Evolutionary conservation across 2,888 invertebrate species (phyloP).

Genomic region (Drosophila limbata): DNA sequence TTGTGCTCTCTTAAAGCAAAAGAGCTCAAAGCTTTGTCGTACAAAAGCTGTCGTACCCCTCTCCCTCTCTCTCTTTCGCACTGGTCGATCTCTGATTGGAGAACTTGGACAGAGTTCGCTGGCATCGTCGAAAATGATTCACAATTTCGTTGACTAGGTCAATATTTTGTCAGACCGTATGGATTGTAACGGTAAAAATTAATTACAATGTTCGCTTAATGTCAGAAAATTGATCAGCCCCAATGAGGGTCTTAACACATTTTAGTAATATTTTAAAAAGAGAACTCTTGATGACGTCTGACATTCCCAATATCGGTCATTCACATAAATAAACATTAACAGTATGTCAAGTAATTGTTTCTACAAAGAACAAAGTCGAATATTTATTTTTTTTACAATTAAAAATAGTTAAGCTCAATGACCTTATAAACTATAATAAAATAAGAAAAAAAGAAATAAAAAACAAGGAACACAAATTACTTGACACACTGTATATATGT

Average conservation of each 20-base stretch:
- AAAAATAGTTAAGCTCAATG: not conserved
- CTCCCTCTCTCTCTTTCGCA: conserved; percentile 1
- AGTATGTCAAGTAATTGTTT: not conserved
- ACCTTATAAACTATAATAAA: not conserved
- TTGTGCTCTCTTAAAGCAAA: conserved; percentile 33
- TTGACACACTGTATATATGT: not conserved
- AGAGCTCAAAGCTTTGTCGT: conserved; percentile 45
- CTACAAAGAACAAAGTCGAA: not conserved
- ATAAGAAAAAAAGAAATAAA: not conserved
- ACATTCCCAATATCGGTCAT: conserved; percentile 8
- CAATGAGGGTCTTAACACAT: conserved; percentile 17
- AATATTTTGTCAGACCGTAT: conserved; percentile 58
- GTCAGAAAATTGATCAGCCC: conserved; percentile 47
- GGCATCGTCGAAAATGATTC: conserved; percentile 49
- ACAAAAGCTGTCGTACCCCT: conserved; percentile 35
- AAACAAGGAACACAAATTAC: not conserved
- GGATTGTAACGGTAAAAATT: conserved; percentile 68
- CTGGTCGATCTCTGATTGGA: conserved; percentile 25
- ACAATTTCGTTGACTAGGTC: conserved; percentile 68
- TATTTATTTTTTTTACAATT: not conserved
- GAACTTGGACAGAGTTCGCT: conserved; percentile 37
- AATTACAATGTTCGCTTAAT: conserved; percentile 48
- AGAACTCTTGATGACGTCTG: conserved; percentile 29
- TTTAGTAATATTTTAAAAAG: not conserved
- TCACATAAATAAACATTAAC: conserved; percentile 6